Base-by-base conservation (phyloP, 2,797 vertebrate species). In the Moxostoma hubbsi region DNA sequence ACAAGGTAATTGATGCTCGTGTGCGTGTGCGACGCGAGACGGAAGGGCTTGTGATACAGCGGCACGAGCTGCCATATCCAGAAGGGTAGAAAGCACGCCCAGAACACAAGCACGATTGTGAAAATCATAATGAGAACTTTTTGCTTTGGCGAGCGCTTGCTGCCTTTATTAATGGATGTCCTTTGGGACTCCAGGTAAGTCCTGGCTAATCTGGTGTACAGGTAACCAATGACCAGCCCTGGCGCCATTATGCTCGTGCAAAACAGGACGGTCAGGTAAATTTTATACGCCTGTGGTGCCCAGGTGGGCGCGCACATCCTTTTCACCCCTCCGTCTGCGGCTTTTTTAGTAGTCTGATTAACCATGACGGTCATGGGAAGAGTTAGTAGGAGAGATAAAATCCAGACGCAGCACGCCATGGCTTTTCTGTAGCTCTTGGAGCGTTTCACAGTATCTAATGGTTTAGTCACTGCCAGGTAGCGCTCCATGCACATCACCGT, bases 11-110 rank as follows among this genome's bases (percentile, higher is more conserved):
- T 97, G 88, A 97, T 96, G 88, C 94, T 95, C 81, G 95, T 96
- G 80, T 95, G 94, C 9, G 95, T 95, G 86, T 94, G 93, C 53
- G 94, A 93, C 71, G 95, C 91, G 87, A 97, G 86, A 45, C 90
- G 89, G 79, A 96, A 89, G 46, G 94, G 92, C 73, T 93, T 89
- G 89, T 93, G 94, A 86, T 97, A 97, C 46, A 97, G 93, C 0
- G 94, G 92, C 79, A 97, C 86, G 84, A 97, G 92, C 91, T 97
- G 96, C 96, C 96, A 97, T 81, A 97, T 94, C 96, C 96, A 97
- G 67, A 97, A 97, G 0, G 96, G 96, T 82, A 97, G 87, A 88
- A 97, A 97, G 55, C 96, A 97, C 3, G 95, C 96, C 96, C 96
- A 97, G 90, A 96, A 97, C 74, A 96, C 94, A 81, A 97, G 88